Conservation (phyloP, 92 coral and sea anemone genomes). For the Epizoanthus fatuus region DNA sequence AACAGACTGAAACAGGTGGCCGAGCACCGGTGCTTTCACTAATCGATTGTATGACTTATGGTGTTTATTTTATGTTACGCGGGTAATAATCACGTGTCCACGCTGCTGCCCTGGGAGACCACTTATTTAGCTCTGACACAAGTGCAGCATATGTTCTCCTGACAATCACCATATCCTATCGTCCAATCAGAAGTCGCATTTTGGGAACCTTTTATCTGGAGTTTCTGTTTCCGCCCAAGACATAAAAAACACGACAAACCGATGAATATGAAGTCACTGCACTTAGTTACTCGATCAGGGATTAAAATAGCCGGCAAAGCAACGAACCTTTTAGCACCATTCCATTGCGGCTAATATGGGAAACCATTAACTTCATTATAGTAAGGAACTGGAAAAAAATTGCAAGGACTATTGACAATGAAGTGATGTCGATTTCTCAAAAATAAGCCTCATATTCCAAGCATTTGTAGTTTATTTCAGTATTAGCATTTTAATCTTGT, state of each 20-base stretch:
- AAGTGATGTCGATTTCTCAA: background rate
- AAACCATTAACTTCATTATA: no score
- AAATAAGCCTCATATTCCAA: background rate
- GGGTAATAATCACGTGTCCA: conserved; percentile 73
- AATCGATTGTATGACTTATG: conserved; percentile 74
- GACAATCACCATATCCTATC: conserved; percentile 14
- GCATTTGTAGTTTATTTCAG: background rate
- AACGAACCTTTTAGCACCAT: background rate
- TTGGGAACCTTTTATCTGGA: background rate
- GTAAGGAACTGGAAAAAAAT: background rate
- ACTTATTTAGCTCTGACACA: conserved; percentile 79
- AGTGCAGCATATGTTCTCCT: conserved; percentile 28
- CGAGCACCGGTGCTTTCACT: conserved; percentile 73
- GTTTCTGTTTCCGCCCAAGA: background rate
- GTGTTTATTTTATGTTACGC: conserved; percentile 72
- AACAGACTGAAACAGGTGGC: conserved; percentile 90
- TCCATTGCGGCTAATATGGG: background rate
- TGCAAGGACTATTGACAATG: background rate
- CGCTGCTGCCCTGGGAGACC: conserved; percentile 73
- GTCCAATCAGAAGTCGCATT: conserved; percentile 65
- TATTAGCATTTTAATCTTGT: background rate
- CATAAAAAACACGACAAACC: conserved; percentile 33
- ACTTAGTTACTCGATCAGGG: conserved; percentile 63
- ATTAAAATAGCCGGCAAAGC: conserved; percentile 62
- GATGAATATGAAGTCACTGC: conserved; percentile 75